phyloP scores from a whole-genome alignment of 2,797 vertebrate genomes.

The Poeciliopsis turneri region DNA sequence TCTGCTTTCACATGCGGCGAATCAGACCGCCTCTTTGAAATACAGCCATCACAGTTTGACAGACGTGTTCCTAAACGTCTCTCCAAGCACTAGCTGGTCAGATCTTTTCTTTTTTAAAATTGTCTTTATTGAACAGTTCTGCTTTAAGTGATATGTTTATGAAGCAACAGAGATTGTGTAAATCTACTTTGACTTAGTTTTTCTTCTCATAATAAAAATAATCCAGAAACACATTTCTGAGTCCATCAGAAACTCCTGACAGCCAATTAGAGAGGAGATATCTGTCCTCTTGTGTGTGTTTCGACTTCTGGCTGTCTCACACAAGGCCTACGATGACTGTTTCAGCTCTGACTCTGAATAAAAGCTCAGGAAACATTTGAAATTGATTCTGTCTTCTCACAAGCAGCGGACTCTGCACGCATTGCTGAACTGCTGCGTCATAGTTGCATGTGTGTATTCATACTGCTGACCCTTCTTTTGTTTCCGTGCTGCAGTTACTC shows the following conservation, averaged over 20 bases:
- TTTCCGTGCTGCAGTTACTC: slow-evolving; percentile 5
- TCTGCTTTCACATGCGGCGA: slow-evolving; percentile 53
- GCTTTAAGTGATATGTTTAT: slow-evolving; percentile 1
- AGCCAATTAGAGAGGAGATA: background rate
- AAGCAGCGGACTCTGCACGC: background rate
- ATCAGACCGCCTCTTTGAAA: slow-evolving; percentile 48
- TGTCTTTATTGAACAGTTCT: slow-evolving; percentile 9
- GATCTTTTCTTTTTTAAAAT: slow-evolving; percentile 24
- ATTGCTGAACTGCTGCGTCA: slow-evolving; percentile 19
- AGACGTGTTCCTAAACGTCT: slow-evolving; percentile 38
- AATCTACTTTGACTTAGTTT: background rate
- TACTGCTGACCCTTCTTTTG: slow-evolving; percentile 8
- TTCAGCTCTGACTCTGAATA: background rate
- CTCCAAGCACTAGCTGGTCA: slow-evolving; percentile 5
- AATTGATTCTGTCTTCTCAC: background rate
- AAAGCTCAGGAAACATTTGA: slow-evolving; percentile 5
- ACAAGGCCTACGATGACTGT: background rate
- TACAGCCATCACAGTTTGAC: slow-evolving; percentile 50
- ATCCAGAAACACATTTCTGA: background rate
- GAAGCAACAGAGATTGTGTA: slow-evolving; percentile 1
- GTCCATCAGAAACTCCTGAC: background rate
- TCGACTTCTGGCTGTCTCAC: background rate
- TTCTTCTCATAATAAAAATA: background rate
- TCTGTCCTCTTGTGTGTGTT: background rate
- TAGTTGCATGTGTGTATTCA: slow-evolving; percentile 15